phyloP scores from a whole-genome alignment of 2,888 invertebrate genomes.

The Aphidius colemani region DNA sequence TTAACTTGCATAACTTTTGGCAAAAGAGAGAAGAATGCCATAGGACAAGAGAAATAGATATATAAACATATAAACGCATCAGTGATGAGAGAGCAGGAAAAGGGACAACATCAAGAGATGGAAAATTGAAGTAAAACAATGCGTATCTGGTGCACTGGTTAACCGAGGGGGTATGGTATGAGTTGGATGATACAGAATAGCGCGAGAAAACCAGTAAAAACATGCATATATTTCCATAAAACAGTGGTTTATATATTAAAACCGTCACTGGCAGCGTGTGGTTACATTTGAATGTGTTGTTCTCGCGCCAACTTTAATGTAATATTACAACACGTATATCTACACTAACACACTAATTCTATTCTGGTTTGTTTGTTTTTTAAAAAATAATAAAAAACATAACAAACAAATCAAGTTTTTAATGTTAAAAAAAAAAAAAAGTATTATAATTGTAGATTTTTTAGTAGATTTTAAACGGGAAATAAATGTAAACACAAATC shows the following conservation, averaged over 20 bases:
- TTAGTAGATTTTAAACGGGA: not conserved
- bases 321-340: slow-evolving; percentile 33
- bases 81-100: slow-evolving; percentile 7
- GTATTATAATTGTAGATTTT: not conserved
- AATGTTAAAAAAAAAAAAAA: not conserved
- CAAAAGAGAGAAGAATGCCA: slow-evolving; percentile 15
- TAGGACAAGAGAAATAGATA: slow-evolving; percentile 26
- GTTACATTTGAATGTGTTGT: slow-evolving; percentile 59
- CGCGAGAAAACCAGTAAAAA: slow-evolving; percentile 54
- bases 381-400: not conserved
- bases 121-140: slow-evolving; percentile 29
- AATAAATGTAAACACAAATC: slow-evolving; percentile 9
- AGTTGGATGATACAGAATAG: slow-evolving; percentile 22
- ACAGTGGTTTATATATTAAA: slow-evolving; percentile 58
- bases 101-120: slow-evolving; percentile 16
- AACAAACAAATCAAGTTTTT: not conserved
- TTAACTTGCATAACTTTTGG: slow-evolving; percentile 53
- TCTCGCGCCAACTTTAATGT: slow-evolving; percentile 45
- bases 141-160: slow-evolving; percentile 15
- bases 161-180: slow-evolving; percentile 2
- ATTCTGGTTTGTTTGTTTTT: slow-evolving; percentile 31
- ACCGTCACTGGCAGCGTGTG: slow-evolving; percentile 56
- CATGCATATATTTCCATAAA: slow-evolving; percentile 60
- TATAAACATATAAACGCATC: not conserved
- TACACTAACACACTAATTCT: slow-evolving; percentile 37